A percentile compares a stretch with the other conserved stretches of the same genome.
These are phyloP conservation scores for Thereva unica DNA, from an alignment of 2,888 invertebrate genomes.

Conservation along the genomic window DNA sequence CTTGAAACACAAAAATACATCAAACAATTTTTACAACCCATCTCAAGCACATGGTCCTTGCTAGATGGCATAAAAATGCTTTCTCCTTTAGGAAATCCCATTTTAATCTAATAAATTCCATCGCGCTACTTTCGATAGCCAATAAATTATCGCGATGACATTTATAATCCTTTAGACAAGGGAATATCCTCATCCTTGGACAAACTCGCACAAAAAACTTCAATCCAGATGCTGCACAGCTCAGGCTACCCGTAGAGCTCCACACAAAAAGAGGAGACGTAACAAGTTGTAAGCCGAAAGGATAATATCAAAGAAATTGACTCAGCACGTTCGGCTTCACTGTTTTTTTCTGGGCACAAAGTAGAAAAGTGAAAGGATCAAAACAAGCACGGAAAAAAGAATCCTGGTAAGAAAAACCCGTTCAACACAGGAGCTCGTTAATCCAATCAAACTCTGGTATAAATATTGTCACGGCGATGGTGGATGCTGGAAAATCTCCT, in stretches of 20 bases:
- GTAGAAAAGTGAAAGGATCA: slow-evolving; percentile 29
- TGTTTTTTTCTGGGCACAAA: slow-evolving; percentile 5
- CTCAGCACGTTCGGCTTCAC: slow-evolving; percentile 40
- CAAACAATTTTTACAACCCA: no score
- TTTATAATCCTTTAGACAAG: slow-evolving; percentile 41
- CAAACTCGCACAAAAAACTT: neutral
- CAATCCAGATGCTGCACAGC: slow-evolving; percentile 39
- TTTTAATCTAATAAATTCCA: slow-evolving; percentile 30
- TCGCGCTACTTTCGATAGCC: slow-evolving; percentile 10
- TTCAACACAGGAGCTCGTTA: slow-evolving; percentile 31
- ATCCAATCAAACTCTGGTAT: slow-evolving; percentile 43
- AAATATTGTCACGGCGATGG: slow-evolving; percentile 37
- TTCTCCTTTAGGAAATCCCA: neutral
- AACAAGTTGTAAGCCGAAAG: slow-evolving; percentile 41
- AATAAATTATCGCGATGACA: slow-evolving; percentile 41
- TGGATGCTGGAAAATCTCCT: slow-evolving; percentile 3
- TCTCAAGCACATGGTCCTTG: no score
- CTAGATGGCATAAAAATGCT: no score
- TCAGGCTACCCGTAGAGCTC: slow-evolving; percentile 14
- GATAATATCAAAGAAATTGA: slow-evolving; percentile 43
- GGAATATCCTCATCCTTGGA: slow-evolving; percentile 34
- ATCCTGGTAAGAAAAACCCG: slow-evolving; percentile 17
- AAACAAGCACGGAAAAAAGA: slow-evolving; percentile 17
- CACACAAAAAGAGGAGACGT: slow-evolving; percentile 33
- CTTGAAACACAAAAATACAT: no score